phyloP scores from a whole-genome alignment of 2,797 vertebrate genomes.

The Carapus acus region DNA sequence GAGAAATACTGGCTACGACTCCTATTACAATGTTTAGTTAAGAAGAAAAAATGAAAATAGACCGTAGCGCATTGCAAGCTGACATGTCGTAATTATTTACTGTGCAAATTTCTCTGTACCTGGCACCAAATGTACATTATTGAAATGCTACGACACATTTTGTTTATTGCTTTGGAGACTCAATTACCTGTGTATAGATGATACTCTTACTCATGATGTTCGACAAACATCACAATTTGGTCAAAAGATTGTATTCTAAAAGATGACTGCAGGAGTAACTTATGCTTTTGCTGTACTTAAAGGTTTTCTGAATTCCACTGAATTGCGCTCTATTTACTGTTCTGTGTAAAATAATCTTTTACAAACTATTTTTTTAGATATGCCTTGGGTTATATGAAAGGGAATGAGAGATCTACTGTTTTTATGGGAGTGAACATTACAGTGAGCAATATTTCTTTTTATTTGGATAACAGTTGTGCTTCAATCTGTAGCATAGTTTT shows the following conservation, averaged over 20 bases:
- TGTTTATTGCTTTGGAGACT: slow-evolving; percentile 59
- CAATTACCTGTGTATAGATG: slow-evolving; percentile 65
- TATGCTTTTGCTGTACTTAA: slow-evolving; percentile 58
- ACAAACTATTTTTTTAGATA: slow-evolving; percentile 82
- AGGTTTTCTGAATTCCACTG: slow-evolving; percentile 61
- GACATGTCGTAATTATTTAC: slow-evolving; percentile 64
- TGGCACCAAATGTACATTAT: slow-evolving; percentile 60
- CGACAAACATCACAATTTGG: slow-evolving; percentile 61
- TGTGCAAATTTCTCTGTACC: slow-evolving; percentile 53
- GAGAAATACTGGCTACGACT: slow-evolving; percentile 58
- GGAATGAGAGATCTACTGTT: slow-evolving; percentile 71
- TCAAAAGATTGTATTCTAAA: slow-evolving; percentile 69
- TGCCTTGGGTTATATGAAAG: slow-evolving; percentile 76
- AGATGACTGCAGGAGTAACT: slow-evolving; percentile 47
- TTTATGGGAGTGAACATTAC: slow-evolving; percentile 76
- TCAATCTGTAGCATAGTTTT: slow-evolving; percentile 78
- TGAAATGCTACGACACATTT: slow-evolving; percentile 52
- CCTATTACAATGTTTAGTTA: slow-evolving; percentile 56
- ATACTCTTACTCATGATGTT: slow-evolving; percentile 59
- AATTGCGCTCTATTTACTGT: slow-evolving; percentile 72
- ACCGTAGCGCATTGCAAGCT: slow-evolving; percentile 61
- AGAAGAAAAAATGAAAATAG: slow-evolving; percentile 64
- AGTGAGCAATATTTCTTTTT: slow-evolving; percentile 70
- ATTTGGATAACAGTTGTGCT: slow-evolving; percentile 75
- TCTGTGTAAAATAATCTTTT: slow-evolving; percentile 77